Percentiles rank a stretch among this genome's conserved stretches.
Conservation (phyloP, 2,113 vertebrate genomes). For the Spilogale gracilis region DNA sequence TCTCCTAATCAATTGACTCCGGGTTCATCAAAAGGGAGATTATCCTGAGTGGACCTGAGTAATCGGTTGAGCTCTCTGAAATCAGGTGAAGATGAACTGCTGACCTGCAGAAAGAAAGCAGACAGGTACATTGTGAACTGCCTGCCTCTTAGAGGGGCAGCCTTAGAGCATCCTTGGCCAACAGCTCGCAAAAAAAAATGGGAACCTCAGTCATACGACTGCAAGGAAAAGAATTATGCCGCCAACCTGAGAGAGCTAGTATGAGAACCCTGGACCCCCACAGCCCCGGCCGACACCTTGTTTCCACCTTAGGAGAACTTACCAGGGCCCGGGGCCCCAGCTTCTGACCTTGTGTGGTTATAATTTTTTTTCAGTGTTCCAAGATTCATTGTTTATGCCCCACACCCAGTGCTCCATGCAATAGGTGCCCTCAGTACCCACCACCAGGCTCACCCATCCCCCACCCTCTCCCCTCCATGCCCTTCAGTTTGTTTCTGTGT, state of each 20-base stretch:
- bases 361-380: too few relatives aligned
- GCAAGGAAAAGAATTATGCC: not conserved
- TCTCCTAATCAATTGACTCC: not conserved
- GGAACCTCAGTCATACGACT: too few relatives aligned
- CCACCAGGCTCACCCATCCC: too few relatives aligned
- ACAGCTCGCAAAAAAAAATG: not conserved
- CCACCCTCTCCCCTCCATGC: too few relatives aligned
- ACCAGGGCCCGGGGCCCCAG: not conserved
- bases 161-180: not conserved
- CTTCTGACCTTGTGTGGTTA: not conserved
- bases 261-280: not conserved
- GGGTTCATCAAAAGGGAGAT: not conserved
- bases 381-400: too few relatives aligned
- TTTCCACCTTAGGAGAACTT: not conserved
- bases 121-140: not conserved
- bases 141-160: not conserved
- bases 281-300: not conserved
- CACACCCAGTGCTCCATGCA: too few relatives aligned
- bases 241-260: not conserved
- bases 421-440: too few relatives aligned
- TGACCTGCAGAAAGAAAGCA: not conserved
- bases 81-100: not conserved
- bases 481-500: too few relatives aligned
- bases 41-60: not conserved
- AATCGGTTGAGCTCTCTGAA: not conserved